Evolutionary conservation across 2,888 invertebrate genomes (phyloP).

Genomic region (Germaria angustata): DNA sequence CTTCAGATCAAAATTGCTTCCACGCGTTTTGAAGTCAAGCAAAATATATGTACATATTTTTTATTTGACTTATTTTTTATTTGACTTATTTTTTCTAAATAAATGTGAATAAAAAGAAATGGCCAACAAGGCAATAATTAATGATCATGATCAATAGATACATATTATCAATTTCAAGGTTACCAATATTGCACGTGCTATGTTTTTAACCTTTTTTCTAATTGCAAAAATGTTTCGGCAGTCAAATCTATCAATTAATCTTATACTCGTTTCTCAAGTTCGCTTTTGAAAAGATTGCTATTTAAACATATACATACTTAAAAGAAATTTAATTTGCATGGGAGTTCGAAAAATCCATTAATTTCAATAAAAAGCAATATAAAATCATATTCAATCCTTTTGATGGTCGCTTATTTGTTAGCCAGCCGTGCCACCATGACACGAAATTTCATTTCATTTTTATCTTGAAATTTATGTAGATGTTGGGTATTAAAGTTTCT

Average conservation of each 20-base stretch:
- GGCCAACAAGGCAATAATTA: too few relatives aligned
- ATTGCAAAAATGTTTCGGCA: neutral
- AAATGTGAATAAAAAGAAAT: too few relatives aligned
- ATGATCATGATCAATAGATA: slow-evolving; percentile 3
- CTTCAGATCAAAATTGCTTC: slow-evolving; percentile 30
- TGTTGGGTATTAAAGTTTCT: neutral
- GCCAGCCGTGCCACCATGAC: slow-evolving; percentile 8
- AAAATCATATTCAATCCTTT: slow-evolving; percentile 21
- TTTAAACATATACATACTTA: neutral
- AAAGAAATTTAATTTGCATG: neutral
- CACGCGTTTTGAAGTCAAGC: neutral
- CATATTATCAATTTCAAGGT: neutral
- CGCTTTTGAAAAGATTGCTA: neutral
- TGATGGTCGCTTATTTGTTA: neutral
- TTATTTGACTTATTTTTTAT: too few relatives aligned
- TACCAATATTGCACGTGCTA: neutral
- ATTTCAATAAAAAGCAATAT: neutral
- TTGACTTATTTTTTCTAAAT: too few relatives aligned
- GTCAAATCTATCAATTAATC: neutral
- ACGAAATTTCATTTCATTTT: neutral
- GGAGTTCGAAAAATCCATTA: neutral
- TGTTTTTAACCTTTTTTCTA: neutral
- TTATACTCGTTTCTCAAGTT: slow-evolving; percentile 3
- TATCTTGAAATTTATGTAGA: slow-evolving; percentile 26
- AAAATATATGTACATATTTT: too few relatives aligned